Base-by-base conservation (phyloP, 2,113 vertebrate species). In the Myotis davidii region DNA sequence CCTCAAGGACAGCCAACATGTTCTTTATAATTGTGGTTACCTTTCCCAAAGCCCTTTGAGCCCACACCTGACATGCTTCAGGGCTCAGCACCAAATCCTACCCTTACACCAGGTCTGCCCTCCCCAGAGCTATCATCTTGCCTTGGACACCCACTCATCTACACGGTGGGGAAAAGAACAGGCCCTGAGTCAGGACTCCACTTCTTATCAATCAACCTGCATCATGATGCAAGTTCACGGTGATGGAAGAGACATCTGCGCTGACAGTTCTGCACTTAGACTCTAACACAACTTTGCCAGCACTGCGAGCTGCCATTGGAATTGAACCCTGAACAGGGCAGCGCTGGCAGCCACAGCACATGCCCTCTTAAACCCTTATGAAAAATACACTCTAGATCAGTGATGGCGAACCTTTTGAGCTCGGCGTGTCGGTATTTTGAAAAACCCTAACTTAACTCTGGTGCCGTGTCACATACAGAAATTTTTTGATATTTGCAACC, bases 171-270 rank as follows among this genome's bases (percentile, higher is more conserved):
- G 82, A 29, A 45, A 2, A 67, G 37, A 50, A 25, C 32, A 83
- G 12, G 29, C 20, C 61, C 23, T 13, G 25, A n/a, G 20, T 27
- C 13, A 5, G 20, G 23, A 37, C 21, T 14, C 1, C 1, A 8
- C 3, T 13, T n/a, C 84, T 39, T 0, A 2, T n/a, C 45, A 1
- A 18, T 10, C 72, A 2, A 0, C 8, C 27, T 1, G 37, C 2
- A 1, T 14, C 16, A 0, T 11, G 5, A 6, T 0, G 14, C 5
- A 39, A 9, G 12, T 20, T 27, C 39, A 18, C 0, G 1, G 79
- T 2, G 10, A 23, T 10, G 3, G 12, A 11, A 10, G 7, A 23
- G 39, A 37, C 0, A 0, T 9, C 50, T 18, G 27, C 5, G 73
- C 72, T 12, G 13, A 45, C 39, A 76, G 14, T 37, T 25, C 69